phyloP scores from a whole-genome alignment of 1,140 invertebrate genomes.

The Cotesia typhae region DNA sequence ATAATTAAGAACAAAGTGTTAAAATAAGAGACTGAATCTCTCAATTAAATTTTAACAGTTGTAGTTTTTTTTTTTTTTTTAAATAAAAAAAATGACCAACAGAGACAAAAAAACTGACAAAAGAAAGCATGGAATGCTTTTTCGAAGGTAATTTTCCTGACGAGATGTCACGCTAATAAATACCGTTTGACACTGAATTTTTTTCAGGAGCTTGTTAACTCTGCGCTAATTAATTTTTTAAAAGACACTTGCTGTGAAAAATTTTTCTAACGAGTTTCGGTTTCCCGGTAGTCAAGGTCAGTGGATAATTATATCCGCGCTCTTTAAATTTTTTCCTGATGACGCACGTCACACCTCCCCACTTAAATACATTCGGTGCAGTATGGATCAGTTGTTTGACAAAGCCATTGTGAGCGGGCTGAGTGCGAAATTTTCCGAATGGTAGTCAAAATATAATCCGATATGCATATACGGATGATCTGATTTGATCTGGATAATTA shows the following conservation, averaged over 20 bases:
- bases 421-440: background rate
- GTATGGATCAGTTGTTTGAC: too few relatives aligned
- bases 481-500: slow-evolving; percentile 17
- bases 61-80: too few relatives aligned
- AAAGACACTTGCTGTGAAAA: background rate
- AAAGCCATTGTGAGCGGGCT: too few relatives aligned
- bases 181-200: slow-evolving; percentile 22
- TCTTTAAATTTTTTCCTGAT: background rate
- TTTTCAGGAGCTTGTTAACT: slow-evolving; percentile 27
- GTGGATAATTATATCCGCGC: slow-evolving; percentile 1
- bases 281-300: background rate
- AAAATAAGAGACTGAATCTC: too few relatives aligned
- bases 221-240: slow-evolving; percentile 29
- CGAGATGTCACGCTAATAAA: slow-evolving; percentile 19
- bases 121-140: background rate
- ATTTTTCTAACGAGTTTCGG: background rate
- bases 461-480: slow-evolving; percentile 21
- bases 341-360: too few relatives aligned
- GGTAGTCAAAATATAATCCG: slow-evolving; percentile 1
- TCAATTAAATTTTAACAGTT: too few relatives aligned
- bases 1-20: too few relatives aligned
- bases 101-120: background rate
- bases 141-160: background rate
- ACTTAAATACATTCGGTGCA: too few relatives aligned
- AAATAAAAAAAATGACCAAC: too few relatives aligned